phyloP scores from a whole-genome alignment of 2,113 vertebrate species.

The Heloderma charlesbogerti region DNA sequence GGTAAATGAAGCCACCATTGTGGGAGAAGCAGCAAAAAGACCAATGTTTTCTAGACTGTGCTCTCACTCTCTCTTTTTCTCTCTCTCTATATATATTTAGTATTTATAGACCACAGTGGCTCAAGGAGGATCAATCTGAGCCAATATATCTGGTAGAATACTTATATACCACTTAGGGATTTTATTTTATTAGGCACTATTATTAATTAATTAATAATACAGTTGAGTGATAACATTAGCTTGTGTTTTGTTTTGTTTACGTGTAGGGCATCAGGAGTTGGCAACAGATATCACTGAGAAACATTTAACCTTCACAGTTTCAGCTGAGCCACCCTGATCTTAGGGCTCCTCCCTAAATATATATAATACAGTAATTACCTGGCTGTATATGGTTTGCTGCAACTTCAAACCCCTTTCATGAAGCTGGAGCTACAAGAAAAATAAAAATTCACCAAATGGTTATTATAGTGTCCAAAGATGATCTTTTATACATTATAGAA shows the following conservation, averaged over 20 bases:
- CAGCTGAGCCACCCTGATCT: not conserved
- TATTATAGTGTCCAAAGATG: not conserved
- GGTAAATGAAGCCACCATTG: too few species aligned
- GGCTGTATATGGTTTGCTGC: slow-evolving; percentile 90
- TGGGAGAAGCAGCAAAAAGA: too few species aligned
- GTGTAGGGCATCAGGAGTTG: rapidly evolving
- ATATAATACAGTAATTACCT: slow-evolving; percentile 74
- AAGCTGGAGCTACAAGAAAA: slow-evolving; percentile 85
- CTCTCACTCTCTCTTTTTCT: too few species aligned
- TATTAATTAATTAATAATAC: not conserved
- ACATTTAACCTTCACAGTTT: too few species aligned
- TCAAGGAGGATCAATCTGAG: too few species aligned
- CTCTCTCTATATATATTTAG: too few species aligned
- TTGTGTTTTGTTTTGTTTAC: not conserved
- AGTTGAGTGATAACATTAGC: not conserved
- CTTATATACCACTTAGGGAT: too few species aligned
- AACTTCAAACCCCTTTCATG: slow-evolving; percentile 95
- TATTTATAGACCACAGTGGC: too few species aligned
- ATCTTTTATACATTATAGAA: not conserved
- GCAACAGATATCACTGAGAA: rapidly evolving
- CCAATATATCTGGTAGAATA: too few species aligned
- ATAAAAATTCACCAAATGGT: slow-evolving; percentile 16
- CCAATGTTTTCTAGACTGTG: too few species aligned
- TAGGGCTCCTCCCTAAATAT: not conserved
- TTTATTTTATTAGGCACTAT: too few species aligned